These are phyloP conservation scores for Drosophila macrospina DNA, from an alignment of 2,888 invertebrate species.

Conservation along the genomic window DNA sequence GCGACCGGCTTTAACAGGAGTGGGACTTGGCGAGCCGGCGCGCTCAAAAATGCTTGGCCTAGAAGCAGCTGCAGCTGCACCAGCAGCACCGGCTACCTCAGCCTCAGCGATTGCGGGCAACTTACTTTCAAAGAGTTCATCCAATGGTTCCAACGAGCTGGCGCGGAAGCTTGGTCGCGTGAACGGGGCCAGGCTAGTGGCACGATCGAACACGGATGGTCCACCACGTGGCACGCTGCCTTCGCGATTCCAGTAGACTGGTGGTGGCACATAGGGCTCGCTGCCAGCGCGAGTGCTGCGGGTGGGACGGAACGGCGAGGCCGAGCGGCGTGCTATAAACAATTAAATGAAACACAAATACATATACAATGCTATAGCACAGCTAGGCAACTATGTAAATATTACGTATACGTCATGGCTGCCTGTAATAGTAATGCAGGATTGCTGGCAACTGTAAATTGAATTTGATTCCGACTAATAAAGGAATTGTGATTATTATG, in stretches of 20 bases:
- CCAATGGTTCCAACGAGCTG: conserved; percentile 84
- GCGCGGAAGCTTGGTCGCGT: conserved; percentile 82
- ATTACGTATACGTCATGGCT: not conserved
- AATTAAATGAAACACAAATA: conserved; percentile 19
- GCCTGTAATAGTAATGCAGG: not conserved
- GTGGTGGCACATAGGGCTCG: conserved; percentile 83
- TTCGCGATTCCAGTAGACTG: conserved; percentile 75
- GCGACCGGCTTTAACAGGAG: conserved; percentile 90
- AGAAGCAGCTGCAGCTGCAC: conserved; percentile 49
- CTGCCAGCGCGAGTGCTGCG: conserved; percentile 83
- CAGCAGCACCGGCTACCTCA: conserved; percentile 51
- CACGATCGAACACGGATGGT: conserved; percentile 81
- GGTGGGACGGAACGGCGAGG: conserved; percentile 73
- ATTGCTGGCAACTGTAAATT: not conserved
- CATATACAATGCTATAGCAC: conserved; percentile 11
- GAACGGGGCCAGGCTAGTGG: conserved; percentile 82
- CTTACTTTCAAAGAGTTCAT: conserved; percentile 85
- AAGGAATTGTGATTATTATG: not conserved
- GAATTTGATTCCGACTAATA: too few relatives aligned
- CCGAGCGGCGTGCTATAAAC: conserved; percentile 78
- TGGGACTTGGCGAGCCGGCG: conserved; percentile 88
- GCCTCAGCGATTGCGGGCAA: conserved; percentile 69
- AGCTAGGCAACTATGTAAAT: not conserved
- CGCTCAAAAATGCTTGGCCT: conserved; percentile 83
- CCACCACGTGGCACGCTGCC: conserved; percentile 80